phyloP scores from a whole-genome alignment of 2,888 invertebrate species.

The Mythimna vitellina region DNA sequence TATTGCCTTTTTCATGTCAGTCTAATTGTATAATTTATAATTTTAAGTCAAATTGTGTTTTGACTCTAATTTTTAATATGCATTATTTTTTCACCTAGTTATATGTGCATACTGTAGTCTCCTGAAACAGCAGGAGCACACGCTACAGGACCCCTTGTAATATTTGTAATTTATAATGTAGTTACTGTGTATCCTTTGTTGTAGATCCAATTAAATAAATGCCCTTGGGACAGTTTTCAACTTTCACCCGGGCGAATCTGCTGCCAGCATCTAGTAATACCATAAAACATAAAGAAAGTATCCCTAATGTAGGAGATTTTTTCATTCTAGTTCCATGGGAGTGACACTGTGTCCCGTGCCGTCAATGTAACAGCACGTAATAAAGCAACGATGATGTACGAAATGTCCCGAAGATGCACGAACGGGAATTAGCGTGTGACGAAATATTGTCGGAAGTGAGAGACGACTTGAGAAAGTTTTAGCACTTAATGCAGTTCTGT shows the following conservation, averaged over 20 bases:
- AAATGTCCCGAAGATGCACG: slow-evolving; percentile 22
- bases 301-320: slow-evolving; percentile 7
- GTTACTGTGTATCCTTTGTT: too few species aligned
- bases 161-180: too few species aligned
- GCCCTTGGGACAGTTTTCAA: neutral
- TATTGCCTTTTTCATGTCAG: too few species aligned
- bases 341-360: slow-evolving; percentile 36
- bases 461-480: slow-evolving; percentile 39
- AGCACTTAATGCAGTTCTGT: slow-evolving; percentile 38
- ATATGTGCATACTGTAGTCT: too few species aligned
- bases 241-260: too few species aligned
- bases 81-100: too few species aligned
- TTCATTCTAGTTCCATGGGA: slow-evolving; percentile 24
- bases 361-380: slow-evolving; percentile 25
- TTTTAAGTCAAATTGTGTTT: too few species aligned
- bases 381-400: slow-evolving; percentile 34
- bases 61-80: too few species aligned
- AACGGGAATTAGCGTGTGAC: slow-evolving; percentile 34
- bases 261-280: neutral
- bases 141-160: too few species aligned
- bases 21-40: too few species aligned
- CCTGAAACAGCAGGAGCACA: too few species aligned
- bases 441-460: slow-evolving; percentile 15
- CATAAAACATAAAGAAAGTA: slow-evolving; percentile 1
- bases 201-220: too few species aligned